Evolutionary conservation across 2,888 invertebrate species (phyloP).

Genomic region (Noctua janthina): DNA sequence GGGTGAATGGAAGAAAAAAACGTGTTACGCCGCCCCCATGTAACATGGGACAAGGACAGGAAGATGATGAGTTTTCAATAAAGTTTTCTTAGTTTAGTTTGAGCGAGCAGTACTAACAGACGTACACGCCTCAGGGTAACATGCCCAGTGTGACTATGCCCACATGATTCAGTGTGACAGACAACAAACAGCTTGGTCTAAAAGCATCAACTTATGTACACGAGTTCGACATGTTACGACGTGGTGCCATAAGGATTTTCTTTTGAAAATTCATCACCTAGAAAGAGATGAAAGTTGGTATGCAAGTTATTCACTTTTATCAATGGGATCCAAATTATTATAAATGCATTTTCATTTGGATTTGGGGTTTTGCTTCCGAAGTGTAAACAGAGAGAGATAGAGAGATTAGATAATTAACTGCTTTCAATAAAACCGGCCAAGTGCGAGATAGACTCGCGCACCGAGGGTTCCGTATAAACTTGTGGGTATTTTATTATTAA

Average conservation of each 20-base stretch:
- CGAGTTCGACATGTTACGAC: background rate
- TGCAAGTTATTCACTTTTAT: background rate
- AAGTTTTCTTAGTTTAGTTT: background rate
- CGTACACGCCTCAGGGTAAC: background rate
- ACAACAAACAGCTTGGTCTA: background rate
- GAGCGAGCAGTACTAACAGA: background rate
- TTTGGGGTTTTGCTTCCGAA: background rate
- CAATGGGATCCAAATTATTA: background rate
- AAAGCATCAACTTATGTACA: background rate
- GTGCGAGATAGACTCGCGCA: too few relatives aligned
- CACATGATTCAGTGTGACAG: background rate
- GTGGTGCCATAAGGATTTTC: too few relatives aligned
- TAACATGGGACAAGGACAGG: too few relatives aligned
- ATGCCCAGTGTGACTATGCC: too few relatives aligned
- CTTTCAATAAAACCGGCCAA: too few relatives aligned
- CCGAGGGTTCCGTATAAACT: too few relatives aligned
- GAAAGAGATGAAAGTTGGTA: background rate
- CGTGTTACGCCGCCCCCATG: too few relatives aligned
- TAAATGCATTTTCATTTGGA: background rate
- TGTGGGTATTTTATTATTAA: too few relatives aligned
- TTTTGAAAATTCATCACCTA: background rate
- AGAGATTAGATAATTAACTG: background rate
- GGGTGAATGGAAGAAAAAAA: too few relatives aligned
- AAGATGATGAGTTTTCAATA: background rate
- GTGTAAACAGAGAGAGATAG: too few relatives aligned